Evolutionary conservation across 2,888 invertebrate genomes (phyloP).

Genomic region (Lithosia quadra): DNA sequence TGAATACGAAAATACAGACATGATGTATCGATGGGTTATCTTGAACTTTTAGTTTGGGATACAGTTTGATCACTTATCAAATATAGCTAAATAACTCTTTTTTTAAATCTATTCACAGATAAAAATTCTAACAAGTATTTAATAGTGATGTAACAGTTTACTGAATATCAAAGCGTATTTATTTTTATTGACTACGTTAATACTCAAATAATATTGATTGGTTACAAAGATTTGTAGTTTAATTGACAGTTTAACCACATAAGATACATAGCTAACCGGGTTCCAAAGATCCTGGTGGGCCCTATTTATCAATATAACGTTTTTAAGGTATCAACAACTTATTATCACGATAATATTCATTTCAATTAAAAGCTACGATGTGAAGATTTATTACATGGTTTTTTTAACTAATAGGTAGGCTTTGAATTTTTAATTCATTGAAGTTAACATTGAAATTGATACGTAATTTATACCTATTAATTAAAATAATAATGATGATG

Average conservation of each 20-base stretch:
- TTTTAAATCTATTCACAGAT: no score
- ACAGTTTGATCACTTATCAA: no score
- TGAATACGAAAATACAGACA: no score
- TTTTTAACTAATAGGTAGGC: neutral
- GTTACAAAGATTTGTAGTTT: no score
- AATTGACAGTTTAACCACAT: no score
- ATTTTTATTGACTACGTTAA: neutral
- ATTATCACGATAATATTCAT: neutral
- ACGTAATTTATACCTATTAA: neutral
- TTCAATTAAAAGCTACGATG: neutral
- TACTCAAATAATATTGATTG: no score
- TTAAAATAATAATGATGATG: neutral
- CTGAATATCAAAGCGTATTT: neutral
- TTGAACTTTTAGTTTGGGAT: no score
- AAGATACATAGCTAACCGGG: no score
- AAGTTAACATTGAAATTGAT: neutral
- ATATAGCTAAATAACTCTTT: no score
- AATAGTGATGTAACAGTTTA: neutral
- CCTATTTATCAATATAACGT: no score
- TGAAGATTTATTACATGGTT: neutral
- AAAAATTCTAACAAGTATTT: no score
- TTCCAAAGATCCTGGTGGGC: neutral
- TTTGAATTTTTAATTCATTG: neutral
- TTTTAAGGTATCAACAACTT: neutral
- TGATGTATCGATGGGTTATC: no score